Percentiles rank a stretch among this genome's conserved stretches.
These are phyloP conservation scores for Lytechinus variegatus DNA, from an alignment of 35 echinoderm and acorn worm species.

Conservation along the genomic window DNA sequence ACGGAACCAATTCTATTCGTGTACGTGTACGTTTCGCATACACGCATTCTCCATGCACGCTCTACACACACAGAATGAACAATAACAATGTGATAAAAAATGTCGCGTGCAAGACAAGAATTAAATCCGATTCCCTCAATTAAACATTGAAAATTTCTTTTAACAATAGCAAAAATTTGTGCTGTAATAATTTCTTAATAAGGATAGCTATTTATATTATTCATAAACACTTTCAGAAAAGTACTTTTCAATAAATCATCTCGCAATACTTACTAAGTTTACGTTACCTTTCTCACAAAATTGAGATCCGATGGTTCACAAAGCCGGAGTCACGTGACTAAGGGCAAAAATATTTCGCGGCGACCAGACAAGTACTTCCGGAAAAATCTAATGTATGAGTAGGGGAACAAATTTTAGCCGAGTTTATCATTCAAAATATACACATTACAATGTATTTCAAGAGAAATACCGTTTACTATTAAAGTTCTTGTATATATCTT, in stretches of 20 bases:
- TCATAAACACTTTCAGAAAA: not conserved
- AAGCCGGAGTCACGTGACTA: constrained; percentile 48
- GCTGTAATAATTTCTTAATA: not conserved
- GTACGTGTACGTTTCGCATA: not conserved
- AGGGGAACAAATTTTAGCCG: not conserved
- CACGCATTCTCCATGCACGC: not conserved
- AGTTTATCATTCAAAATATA: too few relatives aligned
- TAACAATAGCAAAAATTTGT: not conserved
- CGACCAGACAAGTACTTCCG: constrained; percentile 52
- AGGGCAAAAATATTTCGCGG: constrained; percentile 55
- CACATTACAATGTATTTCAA: too few relatives aligned
- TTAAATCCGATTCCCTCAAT: not conserved
- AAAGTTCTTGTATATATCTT: too few relatives aligned
- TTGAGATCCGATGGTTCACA: constrained; percentile 57
- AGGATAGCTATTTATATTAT: not conserved
- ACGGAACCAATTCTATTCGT: too few relatives aligned
- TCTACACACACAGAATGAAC: constrained; percentile 18
- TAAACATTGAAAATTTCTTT: not conserved
- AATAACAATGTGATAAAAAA: constrained; percentile 38
- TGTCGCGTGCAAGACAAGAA: not conserved
- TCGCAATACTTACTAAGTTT: not conserved
- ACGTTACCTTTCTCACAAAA: constrained; percentile 49
- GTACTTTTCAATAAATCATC: not conserved
- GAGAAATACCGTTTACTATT: too few relatives aligned
- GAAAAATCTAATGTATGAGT: not conserved